Conservation (phyloP, 2,888 invertebrate genomes). For the Meghimatium bilineatum region DNA sequence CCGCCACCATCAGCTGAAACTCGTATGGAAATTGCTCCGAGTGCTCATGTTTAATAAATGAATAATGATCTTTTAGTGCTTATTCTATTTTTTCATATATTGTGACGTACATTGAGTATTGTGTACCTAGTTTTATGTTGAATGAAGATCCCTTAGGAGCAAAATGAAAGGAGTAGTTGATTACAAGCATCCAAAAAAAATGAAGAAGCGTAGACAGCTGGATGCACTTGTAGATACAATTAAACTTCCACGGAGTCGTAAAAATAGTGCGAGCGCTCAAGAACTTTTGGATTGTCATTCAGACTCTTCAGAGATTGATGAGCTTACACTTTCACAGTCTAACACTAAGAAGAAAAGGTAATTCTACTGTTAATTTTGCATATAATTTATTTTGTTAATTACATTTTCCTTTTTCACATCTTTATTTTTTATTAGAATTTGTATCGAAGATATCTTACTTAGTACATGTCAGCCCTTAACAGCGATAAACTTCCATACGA, state of each 20-base stretch:
- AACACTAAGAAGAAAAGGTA: conserved; percentile 35
- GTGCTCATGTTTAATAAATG: no score
- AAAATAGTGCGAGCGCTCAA: conserved; percentile 43
- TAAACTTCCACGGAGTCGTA: conserved; percentile 40
- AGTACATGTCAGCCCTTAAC: no score
- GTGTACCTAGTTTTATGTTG: neutral
- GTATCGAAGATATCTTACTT: no score
- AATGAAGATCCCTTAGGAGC: neutral
- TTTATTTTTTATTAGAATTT: no score
- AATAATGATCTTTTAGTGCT: no score
- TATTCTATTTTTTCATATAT: no score
- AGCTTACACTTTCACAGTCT: conserved; percentile 13
- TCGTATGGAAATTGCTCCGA: no score
- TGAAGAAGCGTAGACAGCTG: conserved; percentile 46
- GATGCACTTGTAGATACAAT: conserved; percentile 47
- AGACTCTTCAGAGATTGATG: conserved; percentile 45
- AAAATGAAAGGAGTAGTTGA: conserved; percentile 35
- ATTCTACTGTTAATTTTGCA: neutral
- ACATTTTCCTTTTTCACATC: no score
- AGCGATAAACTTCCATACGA: no score
- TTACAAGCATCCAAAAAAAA: conserved; percentile 39
- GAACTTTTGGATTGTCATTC: conserved; percentile 40
- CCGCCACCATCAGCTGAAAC: no score
- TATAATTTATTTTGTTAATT: neutral
- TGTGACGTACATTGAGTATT: neutral